These are phyloP conservation scores for Erynnis tages DNA, from an alignment of 2,888 invertebrate genomes.

Conservation along the genomic window DNA sequence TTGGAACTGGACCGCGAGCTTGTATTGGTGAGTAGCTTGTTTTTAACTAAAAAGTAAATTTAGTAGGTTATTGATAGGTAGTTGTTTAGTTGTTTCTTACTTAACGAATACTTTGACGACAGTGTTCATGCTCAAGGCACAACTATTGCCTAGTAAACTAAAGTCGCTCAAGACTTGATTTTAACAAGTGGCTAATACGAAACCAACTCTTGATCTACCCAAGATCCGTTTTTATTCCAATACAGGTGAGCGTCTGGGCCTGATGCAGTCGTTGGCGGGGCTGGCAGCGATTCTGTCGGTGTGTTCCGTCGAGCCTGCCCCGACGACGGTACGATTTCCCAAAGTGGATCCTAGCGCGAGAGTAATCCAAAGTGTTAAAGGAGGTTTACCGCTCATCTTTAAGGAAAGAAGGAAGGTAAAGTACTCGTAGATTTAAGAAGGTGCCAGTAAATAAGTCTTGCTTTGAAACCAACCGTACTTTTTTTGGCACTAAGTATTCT, in stretches of 20 bases:
- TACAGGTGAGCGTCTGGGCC: constrained; percentile 32
- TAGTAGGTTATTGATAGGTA: not conserved
- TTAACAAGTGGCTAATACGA: no score
- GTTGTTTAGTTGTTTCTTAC: no score
- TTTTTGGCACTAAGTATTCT: no score
- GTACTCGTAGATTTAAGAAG: no score
- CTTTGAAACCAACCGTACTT: no score
- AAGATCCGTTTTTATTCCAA: not conserved
- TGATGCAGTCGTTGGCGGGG: constrained; percentile 34
- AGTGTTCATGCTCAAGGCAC: no score
- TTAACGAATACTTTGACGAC: no score
- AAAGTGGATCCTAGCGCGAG: not conserved
- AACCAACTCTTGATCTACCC: no score
- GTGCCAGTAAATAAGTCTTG: no score
- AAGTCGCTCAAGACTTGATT: no score
- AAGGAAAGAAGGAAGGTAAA: not conserved
- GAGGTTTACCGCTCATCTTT: not conserved
- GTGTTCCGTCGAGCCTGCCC: constrained; percentile 28
- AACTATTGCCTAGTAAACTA: no score
- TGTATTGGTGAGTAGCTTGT: constrained; percentile 22
- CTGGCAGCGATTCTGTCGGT: constrained; percentile 31
- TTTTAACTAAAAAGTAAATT: not conserved
- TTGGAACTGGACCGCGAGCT: constrained; percentile 27
- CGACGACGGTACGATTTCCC: not conserved
- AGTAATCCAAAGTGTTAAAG: not conserved